Base-by-base conservation (phyloP, 2,888 invertebrate genomes). In the Phengaris arion region DNA sequence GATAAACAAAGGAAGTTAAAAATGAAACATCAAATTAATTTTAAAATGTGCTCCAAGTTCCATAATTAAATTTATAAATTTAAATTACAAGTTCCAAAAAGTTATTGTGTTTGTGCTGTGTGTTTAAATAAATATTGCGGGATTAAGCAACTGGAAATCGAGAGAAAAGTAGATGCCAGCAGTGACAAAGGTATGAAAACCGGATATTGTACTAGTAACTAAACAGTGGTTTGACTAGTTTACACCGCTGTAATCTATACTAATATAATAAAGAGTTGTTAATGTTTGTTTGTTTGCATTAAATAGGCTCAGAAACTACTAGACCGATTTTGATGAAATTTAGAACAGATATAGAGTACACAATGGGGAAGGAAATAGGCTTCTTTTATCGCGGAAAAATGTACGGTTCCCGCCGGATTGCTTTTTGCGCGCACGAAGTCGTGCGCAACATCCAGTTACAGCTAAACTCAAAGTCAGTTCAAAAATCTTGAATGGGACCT, bases 151-250 rank as follows among this genome's bases (percentile, higher is more conserved):
- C 76, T 78, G 77, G 77, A 77, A 77, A 77, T 77, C 55, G 57
- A 75, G 59, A 85, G 88, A 89, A 88, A 88, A 88, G 89, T 90
- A 85, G 86, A 89, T 88, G 88, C 85, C 81, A 83, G 86, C 87
- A 88, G 85, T 85, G 86, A 87, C 87, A 87, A 92, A 93, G 93
- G 93, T 93, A 92, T 85, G 87, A 81, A 88, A 92, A 92, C 92
- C 92, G 91, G 90, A 90, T 90, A 89, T 88, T 85, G 83, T 87
- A 70, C 76, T 74, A 76, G 76, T 76, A 46, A 87, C 87, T 86
- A 86, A 85, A 86, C 85, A 87, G 86, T 88, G 78, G 90, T 84
- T 84, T 81, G 87, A 90, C 92, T 89, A 88, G 90, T 90, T 88
- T 85, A 80, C 79, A 81, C 81, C 85, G 85, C 86, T 86, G 85